Percentiles rank a stretch among this genome's conserved stretches.
phyloP scores from a whole-genome alignment of 1,140 invertebrate genomes.

The Arctopsyche grandis region DNA sequence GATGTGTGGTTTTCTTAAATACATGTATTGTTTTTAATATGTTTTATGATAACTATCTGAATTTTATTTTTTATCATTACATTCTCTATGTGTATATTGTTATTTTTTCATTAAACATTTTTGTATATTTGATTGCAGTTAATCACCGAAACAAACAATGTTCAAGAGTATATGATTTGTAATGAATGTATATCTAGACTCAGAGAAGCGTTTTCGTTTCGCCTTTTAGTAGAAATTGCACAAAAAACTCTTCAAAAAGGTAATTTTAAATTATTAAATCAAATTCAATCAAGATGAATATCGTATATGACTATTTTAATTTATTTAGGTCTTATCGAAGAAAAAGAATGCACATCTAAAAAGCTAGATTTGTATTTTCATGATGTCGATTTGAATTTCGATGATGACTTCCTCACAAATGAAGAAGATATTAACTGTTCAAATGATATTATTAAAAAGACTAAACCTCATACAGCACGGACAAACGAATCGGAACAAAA shows the following conservation, averaged over 20 bases:
- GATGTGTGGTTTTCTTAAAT: no score
- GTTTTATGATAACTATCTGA: no score
- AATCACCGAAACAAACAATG: not conserved
- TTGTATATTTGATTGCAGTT: not conserved
- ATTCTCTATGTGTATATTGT: not conserved
- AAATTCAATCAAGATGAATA: not conserved
- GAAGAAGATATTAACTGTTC: no score
- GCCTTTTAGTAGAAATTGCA: not conserved
- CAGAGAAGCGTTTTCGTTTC: not conserved
- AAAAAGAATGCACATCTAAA: no score
- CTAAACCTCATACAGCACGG: no score
- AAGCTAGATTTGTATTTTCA: no score
- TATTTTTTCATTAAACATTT: not conserved
- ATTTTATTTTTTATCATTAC: no score
- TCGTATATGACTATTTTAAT: not conserved
- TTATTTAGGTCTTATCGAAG: not conserved
- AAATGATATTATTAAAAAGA: no score
- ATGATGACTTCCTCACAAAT: no score
- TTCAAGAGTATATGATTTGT: not conserved
- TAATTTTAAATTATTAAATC: not conserved
- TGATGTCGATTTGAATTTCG: no score
- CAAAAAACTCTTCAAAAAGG: not conserved
- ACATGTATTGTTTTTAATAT: no score
- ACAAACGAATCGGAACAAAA: no score
- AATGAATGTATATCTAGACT: not conserved